Conservation (phyloP, 2,888 invertebrate species). For the Cyclophora punctaria region DNA sequence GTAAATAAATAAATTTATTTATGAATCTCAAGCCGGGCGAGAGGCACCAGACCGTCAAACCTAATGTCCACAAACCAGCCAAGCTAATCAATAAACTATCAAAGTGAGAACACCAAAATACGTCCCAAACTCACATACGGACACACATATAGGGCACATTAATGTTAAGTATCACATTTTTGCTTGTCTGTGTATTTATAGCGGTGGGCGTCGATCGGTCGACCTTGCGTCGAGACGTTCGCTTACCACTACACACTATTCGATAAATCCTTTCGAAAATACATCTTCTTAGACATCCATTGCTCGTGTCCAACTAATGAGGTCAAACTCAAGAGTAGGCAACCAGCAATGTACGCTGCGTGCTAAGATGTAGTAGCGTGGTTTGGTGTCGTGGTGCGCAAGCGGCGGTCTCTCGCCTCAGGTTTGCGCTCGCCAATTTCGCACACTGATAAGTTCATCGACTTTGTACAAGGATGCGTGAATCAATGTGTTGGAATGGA, state of each 20-base stretch:
- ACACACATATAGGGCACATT: conserved; percentile 48
- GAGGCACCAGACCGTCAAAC: too few species aligned
- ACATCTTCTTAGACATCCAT: conserved; percentile 15
- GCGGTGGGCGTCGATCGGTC: conserved; percentile 59
- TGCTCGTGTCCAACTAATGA: conserved; percentile 9
- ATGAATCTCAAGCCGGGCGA: too few species aligned
- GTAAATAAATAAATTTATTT: too few species aligned
- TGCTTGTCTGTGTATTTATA: conserved; percentile 70
- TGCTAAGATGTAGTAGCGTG: not conserved
- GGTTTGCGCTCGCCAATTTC: conserved; percentile 64
- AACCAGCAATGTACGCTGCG: conserved; percentile 26
- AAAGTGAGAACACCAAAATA: conserved; percentile 2
- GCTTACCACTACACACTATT: conserved; percentile 25
- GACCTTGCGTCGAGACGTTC: conserved; percentile 66
- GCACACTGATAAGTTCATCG: conserved; percentile 70
- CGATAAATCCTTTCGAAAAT: conserved; percentile 17
- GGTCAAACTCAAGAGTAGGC: not conserved
- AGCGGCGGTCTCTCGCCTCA: conserved; percentile 46
- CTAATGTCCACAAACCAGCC: conserved; percentile 1
- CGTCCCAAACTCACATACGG: conserved; percentile 18
- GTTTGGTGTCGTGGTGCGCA: conserved; percentile 18
- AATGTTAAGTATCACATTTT: conserved; percentile 62
- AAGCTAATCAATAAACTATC: not conserved
- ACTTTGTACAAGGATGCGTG: conserved; percentile 49
- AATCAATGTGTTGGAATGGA: conserved; percentile 42